These are phyloP conservation scores for Camelus dromedarius DNA, from an alignment of 2,113 vertebrate genomes.

Conservation along the genomic window DNA sequence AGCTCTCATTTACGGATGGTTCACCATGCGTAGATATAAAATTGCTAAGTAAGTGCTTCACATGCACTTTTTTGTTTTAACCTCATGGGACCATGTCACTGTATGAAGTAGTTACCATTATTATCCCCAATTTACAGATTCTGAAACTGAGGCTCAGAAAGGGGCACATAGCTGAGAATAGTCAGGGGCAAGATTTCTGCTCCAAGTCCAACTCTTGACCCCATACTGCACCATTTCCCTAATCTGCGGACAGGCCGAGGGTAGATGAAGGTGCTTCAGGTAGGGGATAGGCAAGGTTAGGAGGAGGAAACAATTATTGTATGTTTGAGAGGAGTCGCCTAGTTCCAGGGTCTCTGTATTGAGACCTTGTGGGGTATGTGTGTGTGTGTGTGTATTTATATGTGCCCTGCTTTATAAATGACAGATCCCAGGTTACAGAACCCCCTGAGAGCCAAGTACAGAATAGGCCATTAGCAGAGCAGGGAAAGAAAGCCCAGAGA, in stretches of 20 bases:
- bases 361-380: not conserved
- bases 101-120: not conserved
- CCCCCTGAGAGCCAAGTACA: not conserved
- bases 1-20: accelerated
- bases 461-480: not conserved
- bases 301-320: accelerated
- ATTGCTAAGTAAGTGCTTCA: not conserved
- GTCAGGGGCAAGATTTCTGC: not conserved
- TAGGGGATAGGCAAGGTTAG: too few species aligned
- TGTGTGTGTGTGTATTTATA: accelerated
- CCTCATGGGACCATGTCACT: accelerated
- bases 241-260: not conserved
- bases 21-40: not conserved
- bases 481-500: not conserved
- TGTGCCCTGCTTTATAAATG: not conserved
- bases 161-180: not conserved
- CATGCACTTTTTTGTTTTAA: accelerated
- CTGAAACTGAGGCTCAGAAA: not conserved
- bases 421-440: not conserved
- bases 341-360: not conserved
- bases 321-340: not conserved
- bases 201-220: not conserved
- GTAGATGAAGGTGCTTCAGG: not conserved
- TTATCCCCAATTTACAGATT: not conserved
- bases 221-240: not conserved